These are phyloP conservation scores for Nymphicus hollandicus DNA, from an alignment of 2,113 vertebrate species.

Conservation along the genomic window DNA sequence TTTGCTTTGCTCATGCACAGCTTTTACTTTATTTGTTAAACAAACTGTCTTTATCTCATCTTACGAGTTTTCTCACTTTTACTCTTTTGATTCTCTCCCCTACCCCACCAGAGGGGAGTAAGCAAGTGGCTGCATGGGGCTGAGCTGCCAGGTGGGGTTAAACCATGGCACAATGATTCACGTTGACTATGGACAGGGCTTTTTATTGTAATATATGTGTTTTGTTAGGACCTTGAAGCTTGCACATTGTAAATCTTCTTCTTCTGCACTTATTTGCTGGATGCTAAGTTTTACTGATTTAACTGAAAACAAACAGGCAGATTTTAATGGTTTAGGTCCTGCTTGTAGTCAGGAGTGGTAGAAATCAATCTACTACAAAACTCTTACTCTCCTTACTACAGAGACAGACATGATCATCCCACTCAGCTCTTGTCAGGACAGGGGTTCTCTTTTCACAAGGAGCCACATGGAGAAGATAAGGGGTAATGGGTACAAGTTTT, in stretches of 20 bases:
- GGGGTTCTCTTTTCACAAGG: too few relatives aligned
- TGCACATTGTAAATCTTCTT: neutral
- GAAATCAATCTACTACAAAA: neutral
- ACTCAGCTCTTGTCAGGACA: too few relatives aligned
- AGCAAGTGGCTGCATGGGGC: neutral
- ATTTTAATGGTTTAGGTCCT: neutral
- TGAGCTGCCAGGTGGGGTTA: neutral
- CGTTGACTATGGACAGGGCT: neutral
- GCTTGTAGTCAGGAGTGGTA: neutral
- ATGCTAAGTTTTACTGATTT: neutral
- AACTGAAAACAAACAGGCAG: neutral
- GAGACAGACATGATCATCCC: too few relatives aligned
- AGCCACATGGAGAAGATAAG: too few relatives aligned
- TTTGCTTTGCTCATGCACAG: neutral
- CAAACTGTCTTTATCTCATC: neutral
- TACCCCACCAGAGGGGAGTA: too few relatives aligned
- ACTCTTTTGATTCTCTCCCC: neutral
- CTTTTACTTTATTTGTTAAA: neutral
- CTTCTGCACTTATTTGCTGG: neutral
- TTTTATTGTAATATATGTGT: neutral
- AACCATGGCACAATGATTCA: neutral
- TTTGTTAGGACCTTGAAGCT: neutral
- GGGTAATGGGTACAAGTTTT: too few relatives aligned
- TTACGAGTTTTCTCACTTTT: neutral
- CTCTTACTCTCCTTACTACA: too few relatives aligned